Base-by-base conservation (phyloP, 1,140 invertebrate species). In the Heliconius congener region DNA sequence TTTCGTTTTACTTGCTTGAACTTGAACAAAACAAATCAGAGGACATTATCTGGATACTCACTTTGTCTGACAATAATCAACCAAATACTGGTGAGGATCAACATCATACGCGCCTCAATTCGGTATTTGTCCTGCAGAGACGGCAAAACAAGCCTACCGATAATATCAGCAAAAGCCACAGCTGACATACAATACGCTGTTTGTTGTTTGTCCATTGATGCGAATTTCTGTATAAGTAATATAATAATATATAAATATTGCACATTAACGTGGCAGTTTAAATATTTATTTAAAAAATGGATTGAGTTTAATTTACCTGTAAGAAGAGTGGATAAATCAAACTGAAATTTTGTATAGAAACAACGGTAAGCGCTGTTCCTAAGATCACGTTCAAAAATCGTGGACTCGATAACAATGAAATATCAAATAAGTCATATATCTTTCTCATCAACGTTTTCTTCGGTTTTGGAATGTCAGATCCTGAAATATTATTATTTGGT, bases 271-370 rank as follows among this genome's bases (percentile, higher is more conserved):
- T 46, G 37, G 37, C 37, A 8, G 37, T 9, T 39, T 39, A 60
- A 19, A n/a, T 55, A 19, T 55, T 19, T 19, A 57, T 34, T 6
- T 37, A 23, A n/a, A 8, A 57, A 57, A 23, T 52, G 5, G 0
- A 37, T 37, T 37, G 34, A 19, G 18, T 19, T 52, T 19, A 52
- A 52, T 19, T 72, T 94, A 95, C 96, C 92, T 95, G 90, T 46
- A 97, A 86, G 81, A 97, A 97, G 76, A 96, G 95, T 18, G 97
- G 96, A 77, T 95, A 96, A 72, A 97, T 92, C 91, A 97, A 95
- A 78, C 96, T 96, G 84, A 97, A 97, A 85, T 96, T 96, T 27
- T 96, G 95, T 74, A 96, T 96, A 0, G 96, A 96, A 9, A 96
- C 96, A 78, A 96, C 96, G 66, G 95, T 96, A 9, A 97, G 84